Conservation (phyloP, 2,797 vertebrate species). For the Lithobates pipiens region DNA sequence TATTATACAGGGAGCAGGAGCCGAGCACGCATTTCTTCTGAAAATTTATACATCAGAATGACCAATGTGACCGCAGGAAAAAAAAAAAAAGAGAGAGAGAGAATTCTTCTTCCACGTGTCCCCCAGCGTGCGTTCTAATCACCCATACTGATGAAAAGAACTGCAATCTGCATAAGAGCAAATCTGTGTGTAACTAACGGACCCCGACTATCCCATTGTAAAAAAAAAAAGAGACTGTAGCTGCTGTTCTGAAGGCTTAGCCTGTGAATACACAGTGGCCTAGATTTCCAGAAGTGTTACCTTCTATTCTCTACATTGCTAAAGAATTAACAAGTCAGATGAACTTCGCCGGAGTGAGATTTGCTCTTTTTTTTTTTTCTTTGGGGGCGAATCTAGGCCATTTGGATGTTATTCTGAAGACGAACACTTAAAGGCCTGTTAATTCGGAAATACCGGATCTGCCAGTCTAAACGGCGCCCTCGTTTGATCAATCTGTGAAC, state of each 20-base stretch:
- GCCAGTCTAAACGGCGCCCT: too few relatives aligned
- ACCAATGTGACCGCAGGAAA: not conserved
- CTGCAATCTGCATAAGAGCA: not conserved
- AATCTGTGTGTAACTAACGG: not conserved
- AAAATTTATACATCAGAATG: not conserved
- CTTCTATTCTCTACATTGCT: not conserved
- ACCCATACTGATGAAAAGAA: not conserved
- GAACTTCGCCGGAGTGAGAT: conserved; percentile 3
- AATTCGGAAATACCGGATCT: not conserved
- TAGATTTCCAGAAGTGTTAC: conserved; percentile 25
- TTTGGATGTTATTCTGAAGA: conserved; percentile 5
- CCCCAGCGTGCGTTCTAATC: not conserved
- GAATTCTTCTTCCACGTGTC: not conserved
- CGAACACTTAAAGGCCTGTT: not conserved
- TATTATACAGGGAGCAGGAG: not conserved
- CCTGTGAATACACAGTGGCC: not conserved
- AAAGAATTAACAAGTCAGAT: conserved; percentile 19
- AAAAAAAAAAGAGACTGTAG: not conserved
- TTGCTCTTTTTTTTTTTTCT: not conserved
- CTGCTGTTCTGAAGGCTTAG: not conserved
- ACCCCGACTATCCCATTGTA: not conserved
- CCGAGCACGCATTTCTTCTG: not conserved
- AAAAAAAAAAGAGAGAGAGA: too few relatives aligned
- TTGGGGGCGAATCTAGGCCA: conserved; percentile 9
- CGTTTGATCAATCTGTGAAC: too few relatives aligned